Evolutionary conservation across 2,797 vertebrate species (phyloP).

Genomic region (Scleropages formosus): DNA sequence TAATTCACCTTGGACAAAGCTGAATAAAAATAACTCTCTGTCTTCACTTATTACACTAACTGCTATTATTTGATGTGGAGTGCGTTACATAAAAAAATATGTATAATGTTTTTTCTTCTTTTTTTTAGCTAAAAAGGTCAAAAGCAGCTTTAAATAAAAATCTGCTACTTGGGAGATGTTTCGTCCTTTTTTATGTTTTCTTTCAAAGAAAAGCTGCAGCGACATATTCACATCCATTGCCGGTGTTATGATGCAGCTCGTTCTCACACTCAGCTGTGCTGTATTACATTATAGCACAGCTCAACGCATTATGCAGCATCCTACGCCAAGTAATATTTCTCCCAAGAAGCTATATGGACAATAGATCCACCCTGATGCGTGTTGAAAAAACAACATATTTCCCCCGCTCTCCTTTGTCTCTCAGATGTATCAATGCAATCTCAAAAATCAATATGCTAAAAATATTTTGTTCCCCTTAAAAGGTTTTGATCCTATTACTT

Average conservation of each 20-base stretch:
- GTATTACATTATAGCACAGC: not conserved
- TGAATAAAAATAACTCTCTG: no score
- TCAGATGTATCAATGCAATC: slow-evolving; percentile 41
- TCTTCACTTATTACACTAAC: no score
- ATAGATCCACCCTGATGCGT: not conserved
- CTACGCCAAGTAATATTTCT: slow-evolving; percentile 17
- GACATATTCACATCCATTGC: slow-evolving; percentile 10
- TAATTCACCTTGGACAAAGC: no score
- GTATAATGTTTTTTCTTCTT: no score
- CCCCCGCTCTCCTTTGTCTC: slow-evolving; percentile 39
- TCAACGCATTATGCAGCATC: slow-evolving; percentile 9
- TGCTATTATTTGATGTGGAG: not conserved
- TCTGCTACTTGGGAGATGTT: no score
- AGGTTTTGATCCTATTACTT: slow-evolving; percentile 55
- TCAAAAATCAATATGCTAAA: slow-evolving; percentile 59
- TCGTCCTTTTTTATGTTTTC: no score
- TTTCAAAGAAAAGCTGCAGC: not conserved
- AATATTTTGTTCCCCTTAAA: slow-evolving; percentile 48
- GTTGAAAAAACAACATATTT: not conserved
- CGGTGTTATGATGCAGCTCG: not conserved
- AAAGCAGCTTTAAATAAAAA: no score
- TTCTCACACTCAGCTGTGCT: slow-evolving; percentile 7
- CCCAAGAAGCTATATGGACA: slow-evolving; percentile 17
- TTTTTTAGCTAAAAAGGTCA: no score
- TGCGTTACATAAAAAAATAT: not conserved